Evolutionary conservation across 2,888 invertebrate species (phyloP).

Genomic region (Dendrolimus pini): DNA sequence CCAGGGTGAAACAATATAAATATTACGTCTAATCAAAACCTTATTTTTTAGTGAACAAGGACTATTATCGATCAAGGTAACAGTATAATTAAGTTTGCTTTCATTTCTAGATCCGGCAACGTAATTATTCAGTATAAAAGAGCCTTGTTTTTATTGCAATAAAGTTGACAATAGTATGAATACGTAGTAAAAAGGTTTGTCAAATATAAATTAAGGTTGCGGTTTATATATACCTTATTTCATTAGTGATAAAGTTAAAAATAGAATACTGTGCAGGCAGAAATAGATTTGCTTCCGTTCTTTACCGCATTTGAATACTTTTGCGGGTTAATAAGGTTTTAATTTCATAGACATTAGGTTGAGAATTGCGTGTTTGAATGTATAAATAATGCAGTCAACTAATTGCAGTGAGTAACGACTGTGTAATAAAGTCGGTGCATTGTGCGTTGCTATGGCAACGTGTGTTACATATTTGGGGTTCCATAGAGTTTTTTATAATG

Average conservation of each 20-base stretch:
- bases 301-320: too few relatives aligned
- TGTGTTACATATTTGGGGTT: constrained; percentile 2
- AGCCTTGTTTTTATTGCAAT: too few relatives aligned
- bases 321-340: constrained; percentile 11
- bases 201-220: too few relatives aligned
- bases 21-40: not conserved
- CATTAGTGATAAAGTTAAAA: not conserved
- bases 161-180: too few relatives aligned
- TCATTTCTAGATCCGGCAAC: too few relatives aligned
- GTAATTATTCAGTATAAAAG: too few relatives aligned
- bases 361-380: constrained; percentile 7
- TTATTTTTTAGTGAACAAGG: not conserved
- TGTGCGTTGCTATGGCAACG: constrained; percentile 38
- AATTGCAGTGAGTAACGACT: constrained; percentile 40
- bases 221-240: not conserved
- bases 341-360: constrained; percentile 7
- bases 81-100: too few relatives aligned
- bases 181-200: too few relatives aligned
- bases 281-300: not conserved
- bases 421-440: constrained; percentile 38
- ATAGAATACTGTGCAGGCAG: not conserved
- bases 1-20: not conserved
- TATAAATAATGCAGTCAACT: constrained; percentile 9
- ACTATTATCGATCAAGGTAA: too few relatives aligned
- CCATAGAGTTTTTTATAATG: not conserved